Conservation (phyloP, 2,113 vertebrate genomes). For the human (Homo sapiens) region DNA sequence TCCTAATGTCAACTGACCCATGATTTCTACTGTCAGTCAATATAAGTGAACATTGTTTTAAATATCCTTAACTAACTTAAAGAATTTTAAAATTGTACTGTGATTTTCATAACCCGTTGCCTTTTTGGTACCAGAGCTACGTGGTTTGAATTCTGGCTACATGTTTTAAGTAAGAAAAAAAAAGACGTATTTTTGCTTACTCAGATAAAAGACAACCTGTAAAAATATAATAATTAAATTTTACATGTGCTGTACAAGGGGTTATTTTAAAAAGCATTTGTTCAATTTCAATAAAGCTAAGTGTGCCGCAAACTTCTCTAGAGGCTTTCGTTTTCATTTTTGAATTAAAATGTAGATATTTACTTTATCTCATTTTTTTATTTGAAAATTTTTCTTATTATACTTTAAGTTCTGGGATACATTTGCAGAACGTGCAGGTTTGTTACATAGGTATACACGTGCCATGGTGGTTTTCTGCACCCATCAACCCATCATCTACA, state of each 20-base stretch:
- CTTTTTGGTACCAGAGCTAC: conserved; percentile 87
- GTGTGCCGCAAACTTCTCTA: conserved; percentile 84
- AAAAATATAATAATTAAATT: conserved; percentile 85
- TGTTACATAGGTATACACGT: too few species aligned
- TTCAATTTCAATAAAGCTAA: conserved; percentile 94
- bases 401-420: too few species aligned
- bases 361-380: too few species aligned
- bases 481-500: too few species aligned
- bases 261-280: conserved; percentile 88
- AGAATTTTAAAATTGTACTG: conserved; percentile 88
- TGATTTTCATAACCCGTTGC: conserved; percentile 89
- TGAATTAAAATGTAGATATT: not conserved
- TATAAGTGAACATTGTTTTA: conserved; percentile 88
- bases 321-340: conserved; percentile 56
- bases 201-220: conserved; percentile 82
- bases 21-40: conserved; percentile 89
- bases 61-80: conserved; percentile 85
- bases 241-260: conserved; percentile 88
- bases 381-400: too few species aligned
- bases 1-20: conserved; percentile 84
- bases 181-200: conserved; percentile 89
- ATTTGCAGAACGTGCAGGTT: too few species aligned
- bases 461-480: too few species aligned
- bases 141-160: conserved; percentile 86
- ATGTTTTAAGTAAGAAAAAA: conserved; percentile 85